Evolutionary conservation across 2,797 vertebrate species (phyloP).

Genomic region (Phyllotis vaccarum): DNA sequence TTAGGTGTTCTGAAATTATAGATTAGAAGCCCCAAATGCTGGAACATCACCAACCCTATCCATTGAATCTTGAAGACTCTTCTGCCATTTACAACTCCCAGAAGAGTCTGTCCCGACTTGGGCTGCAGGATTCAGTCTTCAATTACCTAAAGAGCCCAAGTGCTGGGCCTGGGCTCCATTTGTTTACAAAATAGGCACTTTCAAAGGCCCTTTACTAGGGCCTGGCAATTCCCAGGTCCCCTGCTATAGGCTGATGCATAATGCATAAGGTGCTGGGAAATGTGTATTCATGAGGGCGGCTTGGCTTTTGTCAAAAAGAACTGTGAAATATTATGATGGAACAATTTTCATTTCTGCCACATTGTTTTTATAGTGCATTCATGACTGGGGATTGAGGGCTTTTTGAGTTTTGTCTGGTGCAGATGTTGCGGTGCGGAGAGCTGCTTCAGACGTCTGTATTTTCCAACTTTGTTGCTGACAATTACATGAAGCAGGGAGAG

Average conservation of each 20-base stretch:
- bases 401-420: conserved; percentile 85
- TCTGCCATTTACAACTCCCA: conserved; percentile 31
- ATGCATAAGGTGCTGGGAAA: conserved; percentile 89
- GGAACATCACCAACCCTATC: background rate
- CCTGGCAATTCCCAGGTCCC: conserved; percentile 89
- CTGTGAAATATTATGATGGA: conserved; percentile 91
- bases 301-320: conserved; percentile 91
- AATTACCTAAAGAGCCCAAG: conserved; percentile 79
- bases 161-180: conserved; percentile 77
- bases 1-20: conserved; percentile 73
- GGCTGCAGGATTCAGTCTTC: conserved; percentile 70
- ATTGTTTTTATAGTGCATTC: conserved; percentile 89
- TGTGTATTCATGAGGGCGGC: conserved; percentile 90
- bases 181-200: conserved; percentile 88
- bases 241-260: conserved; percentile 88
- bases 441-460: conserved; percentile 79
- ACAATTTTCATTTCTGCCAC: conserved; percentile 91
- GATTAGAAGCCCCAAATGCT: background rate
- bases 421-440: conserved; percentile 83
- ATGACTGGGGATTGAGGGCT: conserved; percentile 88
- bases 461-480: conserved; percentile 85
- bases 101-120: conserved; percentile 40
- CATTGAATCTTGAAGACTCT: background rate
- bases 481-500: conserved; percentile 71
- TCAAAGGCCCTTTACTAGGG: conserved; percentile 88